A percentile compares a stretch with the other conserved stretches of the same genome.
Evolutionary conservation across 2,888 invertebrate species (phyloP).

Genomic region (Omphaloscelis lunosa): DNA sequence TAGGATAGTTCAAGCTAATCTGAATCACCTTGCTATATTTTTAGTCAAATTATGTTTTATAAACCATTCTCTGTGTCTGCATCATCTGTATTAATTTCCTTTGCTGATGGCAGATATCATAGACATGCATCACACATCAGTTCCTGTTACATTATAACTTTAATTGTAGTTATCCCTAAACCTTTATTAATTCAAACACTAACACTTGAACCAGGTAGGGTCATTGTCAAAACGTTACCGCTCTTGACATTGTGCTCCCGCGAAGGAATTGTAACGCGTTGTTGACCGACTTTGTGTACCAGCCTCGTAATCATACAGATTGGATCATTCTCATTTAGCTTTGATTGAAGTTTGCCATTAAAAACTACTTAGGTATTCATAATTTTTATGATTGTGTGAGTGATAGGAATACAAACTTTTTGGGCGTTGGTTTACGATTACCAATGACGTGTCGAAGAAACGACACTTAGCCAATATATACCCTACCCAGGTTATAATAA

Average conservation of each 20-base stretch:
- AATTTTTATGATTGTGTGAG: slow-evolving; percentile 26
- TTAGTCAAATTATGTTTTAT: background rate
- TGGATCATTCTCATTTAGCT: slow-evolving; percentile 53
- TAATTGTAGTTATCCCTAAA: background rate
- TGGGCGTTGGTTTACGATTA: slow-evolving; percentile 11
- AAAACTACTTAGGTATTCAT: slow-evolving; percentile 38
- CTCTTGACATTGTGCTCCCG: slow-evolving; percentile 78
- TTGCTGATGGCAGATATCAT: background rate
- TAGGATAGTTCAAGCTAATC: background rate
- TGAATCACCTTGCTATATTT: background rate
- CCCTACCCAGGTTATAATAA: background rate
- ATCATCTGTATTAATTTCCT: background rate
- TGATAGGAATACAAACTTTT: slow-evolving; percentile 26
- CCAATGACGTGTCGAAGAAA: background rate
- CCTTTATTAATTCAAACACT: slow-evolving; percentile 19
- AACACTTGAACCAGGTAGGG: slow-evolving; percentile 47
- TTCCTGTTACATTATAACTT: background rate
- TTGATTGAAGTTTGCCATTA: slow-evolving; percentile 49
- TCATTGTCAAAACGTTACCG: slow-evolving; percentile 68
- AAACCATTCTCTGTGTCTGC: background rate
- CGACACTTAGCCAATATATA: background rate
- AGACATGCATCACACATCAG: background rate
- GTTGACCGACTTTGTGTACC: slow-evolving; percentile 58
- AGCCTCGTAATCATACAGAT: slow-evolving; percentile 57
- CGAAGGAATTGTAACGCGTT: slow-evolving; percentile 70